These are phyloP conservation scores for Wiebesia pumilae DNA, from an alignment of 1,140 invertebrate genomes.

Conservation along the genomic window DNA sequence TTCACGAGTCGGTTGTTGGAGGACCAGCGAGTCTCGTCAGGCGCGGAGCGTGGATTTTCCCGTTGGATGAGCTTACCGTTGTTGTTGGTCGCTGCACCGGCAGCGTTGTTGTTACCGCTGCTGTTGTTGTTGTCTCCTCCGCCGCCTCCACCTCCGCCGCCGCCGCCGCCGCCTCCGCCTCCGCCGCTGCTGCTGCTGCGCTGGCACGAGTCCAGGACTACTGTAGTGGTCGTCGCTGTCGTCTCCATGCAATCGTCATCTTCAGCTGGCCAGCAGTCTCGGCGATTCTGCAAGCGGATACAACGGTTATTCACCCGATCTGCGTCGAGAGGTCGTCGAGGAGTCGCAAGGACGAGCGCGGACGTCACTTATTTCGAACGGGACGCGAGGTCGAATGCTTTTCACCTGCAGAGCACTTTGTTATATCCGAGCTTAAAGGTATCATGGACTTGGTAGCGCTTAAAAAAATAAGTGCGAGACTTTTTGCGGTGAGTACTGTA, in stretches of 20 bases:
- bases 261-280: conserved; percentile 72
- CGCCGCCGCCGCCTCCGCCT: conserved; percentile 14
- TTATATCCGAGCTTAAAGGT: no score
- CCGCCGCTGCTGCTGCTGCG: conserved; percentile 66
- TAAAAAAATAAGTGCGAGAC: no score
- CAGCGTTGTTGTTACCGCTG: conserved; percentile 35
- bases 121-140: conserved; percentile 26
- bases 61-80: conserved; percentile 54
- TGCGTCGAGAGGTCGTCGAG: no score
- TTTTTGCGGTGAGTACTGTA: no score
- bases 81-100: conserved; percentile 56
- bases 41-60: conserved; percentile 34
- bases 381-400: no score
- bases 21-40: neutral
- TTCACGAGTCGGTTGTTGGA: no score
- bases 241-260: conserved; percentile 74
- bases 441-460: no score
- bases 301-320: neutral
- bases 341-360: no score
- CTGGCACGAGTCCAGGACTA: conserved; percentile 73
- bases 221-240: conserved; percentile 56
- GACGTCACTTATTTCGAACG: no score
- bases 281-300: conserved; percentile 65
- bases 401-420: no score
- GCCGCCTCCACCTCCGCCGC: neutral